phyloP scores from a whole-genome alignment of 2,113 vertebrate species.

The Ailurus styani region DNA sequence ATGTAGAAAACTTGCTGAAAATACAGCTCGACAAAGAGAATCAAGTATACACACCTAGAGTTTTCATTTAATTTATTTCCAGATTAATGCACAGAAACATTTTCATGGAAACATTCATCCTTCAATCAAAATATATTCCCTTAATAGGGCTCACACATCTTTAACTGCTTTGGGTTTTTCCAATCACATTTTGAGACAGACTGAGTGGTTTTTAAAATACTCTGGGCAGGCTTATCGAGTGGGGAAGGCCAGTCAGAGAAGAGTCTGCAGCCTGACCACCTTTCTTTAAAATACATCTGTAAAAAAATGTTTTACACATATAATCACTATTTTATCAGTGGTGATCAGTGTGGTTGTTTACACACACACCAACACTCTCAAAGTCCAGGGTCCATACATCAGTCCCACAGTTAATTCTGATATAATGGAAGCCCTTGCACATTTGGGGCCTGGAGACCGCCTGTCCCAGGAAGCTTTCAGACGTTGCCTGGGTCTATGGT shows the following conservation, averaged over 20 bases:
- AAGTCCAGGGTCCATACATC: neutral
- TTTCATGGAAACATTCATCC: neutral
- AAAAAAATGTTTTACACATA: rapidly evolving
- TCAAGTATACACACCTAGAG: neutral
- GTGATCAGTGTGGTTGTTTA: rapidly evolving
- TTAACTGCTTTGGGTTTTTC: neutral
- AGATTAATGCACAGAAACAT: neutral
- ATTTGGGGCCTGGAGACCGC: neutral
- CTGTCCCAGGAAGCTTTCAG: neutral
- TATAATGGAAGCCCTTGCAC: neutral
- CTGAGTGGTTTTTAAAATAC: neutral
- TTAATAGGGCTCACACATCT: neutral
- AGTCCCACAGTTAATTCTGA: neutral
- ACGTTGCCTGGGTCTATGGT: rapidly evolving
- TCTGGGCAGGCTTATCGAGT: neutral
- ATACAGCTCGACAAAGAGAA: neutral
- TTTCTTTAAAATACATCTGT: neutral
- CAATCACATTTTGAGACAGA: neutral
- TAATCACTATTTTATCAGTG: neutral
- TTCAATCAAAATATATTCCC: neutral
- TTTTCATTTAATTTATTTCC: neutral
- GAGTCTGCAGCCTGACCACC: rapidly evolving
- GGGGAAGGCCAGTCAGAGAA: neutral
- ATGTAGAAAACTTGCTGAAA: neutral
- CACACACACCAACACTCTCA: rapidly evolving